Conservation (phyloP, 92 coral and sea anemone genomes). For the Epizoanthus fatuus region DNA sequence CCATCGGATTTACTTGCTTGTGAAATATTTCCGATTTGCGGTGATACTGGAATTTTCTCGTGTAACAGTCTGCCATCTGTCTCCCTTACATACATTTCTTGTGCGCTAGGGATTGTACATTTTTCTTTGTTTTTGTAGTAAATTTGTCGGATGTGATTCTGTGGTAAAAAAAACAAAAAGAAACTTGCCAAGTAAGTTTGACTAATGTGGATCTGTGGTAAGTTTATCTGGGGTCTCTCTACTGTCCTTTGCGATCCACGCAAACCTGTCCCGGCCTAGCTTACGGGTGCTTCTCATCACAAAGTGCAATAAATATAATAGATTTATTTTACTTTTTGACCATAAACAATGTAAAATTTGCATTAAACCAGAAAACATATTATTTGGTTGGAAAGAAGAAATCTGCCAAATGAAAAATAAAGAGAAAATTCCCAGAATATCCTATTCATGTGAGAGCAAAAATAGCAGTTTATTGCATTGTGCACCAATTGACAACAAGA, state of each 20-base stretch:
- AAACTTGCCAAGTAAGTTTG: neutral
- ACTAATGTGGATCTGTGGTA: neutral
- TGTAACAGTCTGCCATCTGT: too few relatives aligned
- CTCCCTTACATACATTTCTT: too few relatives aligned
- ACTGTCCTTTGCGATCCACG: neutral
- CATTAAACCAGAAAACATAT: conserved; percentile 1
- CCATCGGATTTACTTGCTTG: too few relatives aligned
- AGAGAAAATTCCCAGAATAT: neutral
- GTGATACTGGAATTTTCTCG: too few relatives aligned
- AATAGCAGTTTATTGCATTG: too few relatives aligned
- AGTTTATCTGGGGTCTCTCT: neutral
- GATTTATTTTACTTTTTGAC: neutral
- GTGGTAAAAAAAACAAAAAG: neutral
- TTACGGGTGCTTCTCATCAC: too few relatives aligned
- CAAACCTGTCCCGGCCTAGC: conserved; percentile 9
- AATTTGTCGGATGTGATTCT: neutral
- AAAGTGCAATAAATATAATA: conserved; percentile 27
- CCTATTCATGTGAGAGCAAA: neutral
- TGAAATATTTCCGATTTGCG: too few relatives aligned
- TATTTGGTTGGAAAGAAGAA: neutral
- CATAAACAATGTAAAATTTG: neutral
- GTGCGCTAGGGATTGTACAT: too few relatives aligned
- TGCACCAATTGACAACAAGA: neutral
- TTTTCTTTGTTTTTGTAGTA: neutral
- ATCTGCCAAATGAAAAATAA: neutral